Conservation (phyloP, 2,113 vertebrate species). For the Peromyscus leucopus region DNA sequence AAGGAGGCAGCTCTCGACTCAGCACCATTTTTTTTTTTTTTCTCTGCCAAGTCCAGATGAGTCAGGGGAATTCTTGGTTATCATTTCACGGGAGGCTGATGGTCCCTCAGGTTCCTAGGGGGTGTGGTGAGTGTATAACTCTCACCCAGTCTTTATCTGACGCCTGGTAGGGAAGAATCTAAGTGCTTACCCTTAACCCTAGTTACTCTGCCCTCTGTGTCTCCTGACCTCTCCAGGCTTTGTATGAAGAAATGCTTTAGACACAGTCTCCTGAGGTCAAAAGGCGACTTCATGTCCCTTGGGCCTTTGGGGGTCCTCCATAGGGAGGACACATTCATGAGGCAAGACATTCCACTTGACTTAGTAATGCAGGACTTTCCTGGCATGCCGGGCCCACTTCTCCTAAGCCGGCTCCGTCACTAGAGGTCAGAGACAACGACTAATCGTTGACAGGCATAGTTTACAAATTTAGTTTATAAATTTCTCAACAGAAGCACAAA, state of each 20-base stretch:
- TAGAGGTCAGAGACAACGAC: not conserved
- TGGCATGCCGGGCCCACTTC: not conserved
- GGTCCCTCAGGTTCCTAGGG: not conserved
- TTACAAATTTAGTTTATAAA: not conserved
- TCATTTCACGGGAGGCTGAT: not conserved
- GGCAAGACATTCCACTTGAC: not conserved
- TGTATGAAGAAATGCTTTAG: not conserved
- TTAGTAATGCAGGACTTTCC: not conserved
- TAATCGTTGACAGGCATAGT: not conserved
- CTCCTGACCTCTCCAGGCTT: not conserved
- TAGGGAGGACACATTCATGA: not conserved
- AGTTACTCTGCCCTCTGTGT: not conserved
- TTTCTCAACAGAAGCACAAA: constrained; percentile 51
- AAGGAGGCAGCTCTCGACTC: too few relatives aligned
- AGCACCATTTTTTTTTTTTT: not conserved
- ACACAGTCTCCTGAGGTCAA: not conserved
- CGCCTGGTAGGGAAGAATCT: not conserved
- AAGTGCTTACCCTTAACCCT: not conserved
- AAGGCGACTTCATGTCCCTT: not conserved
- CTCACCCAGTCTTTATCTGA: not conserved
- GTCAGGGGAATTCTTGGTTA: not conserved
- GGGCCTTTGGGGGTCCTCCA: not conserved
- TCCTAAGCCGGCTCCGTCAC: not conserved
- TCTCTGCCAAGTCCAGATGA: not conserved
- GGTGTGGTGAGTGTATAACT: not conserved